Evolutionary conservation across 2,113 vertebrate species (phyloP).

Genomic region (Crotophaga sulcirostris): DNA sequence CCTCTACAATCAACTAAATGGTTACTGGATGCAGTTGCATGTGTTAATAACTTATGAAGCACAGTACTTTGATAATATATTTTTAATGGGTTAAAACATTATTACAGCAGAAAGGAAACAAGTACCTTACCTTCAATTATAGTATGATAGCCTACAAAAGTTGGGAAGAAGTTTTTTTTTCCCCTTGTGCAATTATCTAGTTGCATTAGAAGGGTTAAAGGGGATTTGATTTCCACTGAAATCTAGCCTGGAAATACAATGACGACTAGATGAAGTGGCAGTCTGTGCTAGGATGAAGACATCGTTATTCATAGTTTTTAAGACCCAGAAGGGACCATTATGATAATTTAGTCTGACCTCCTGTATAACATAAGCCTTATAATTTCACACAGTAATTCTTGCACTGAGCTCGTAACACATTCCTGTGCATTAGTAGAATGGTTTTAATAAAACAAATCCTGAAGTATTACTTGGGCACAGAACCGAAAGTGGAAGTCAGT

Average conservation of each 20-base stretch:
- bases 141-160: neutral
- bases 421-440: constrained; percentile 9
- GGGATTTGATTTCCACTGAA: constrained; percentile 7
- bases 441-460: neutral
- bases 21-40: neutral
- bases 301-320: constrained; percentile 4
- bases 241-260: neutral
- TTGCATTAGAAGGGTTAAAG: constrained; percentile 26
- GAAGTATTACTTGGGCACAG: neutral
- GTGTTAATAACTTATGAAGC: neutral
- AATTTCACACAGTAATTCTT: constrained; percentile 41
- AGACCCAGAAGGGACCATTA: constrained; percentile 44
- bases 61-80: neutral
- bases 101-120: neutral
- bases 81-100: neutral
- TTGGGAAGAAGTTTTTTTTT: constrained; percentile 1
- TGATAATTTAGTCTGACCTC: constrained; percentile 33
- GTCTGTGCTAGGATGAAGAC: neutral
- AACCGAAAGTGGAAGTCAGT: neutral
- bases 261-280: constrained; percentile 6
- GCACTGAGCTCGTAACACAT: neutral
- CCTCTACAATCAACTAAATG: neutral
- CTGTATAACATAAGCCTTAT: neutral
- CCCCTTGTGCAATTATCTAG: neutral
- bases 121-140: neutral